These are phyloP conservation scores for Alethe castanea DNA, from an alignment of 2,113 vertebrate genomes.

Conservation along the genomic window DNA sequence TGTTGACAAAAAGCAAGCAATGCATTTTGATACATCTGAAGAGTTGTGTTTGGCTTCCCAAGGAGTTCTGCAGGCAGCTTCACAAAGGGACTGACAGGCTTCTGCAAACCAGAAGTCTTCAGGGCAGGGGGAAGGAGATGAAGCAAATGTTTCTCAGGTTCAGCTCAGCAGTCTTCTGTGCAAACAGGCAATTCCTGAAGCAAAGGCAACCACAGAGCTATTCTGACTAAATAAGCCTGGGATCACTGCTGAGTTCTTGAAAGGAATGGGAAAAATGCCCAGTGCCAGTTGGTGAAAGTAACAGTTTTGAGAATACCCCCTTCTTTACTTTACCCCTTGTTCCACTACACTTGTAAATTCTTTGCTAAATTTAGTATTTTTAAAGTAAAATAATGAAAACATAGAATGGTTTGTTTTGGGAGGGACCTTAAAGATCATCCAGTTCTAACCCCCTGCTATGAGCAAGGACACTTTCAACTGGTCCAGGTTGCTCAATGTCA, in stretches of 20 bases:
- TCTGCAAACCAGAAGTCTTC: neutral
- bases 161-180: neutral
- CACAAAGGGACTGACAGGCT: rapidly evolving
- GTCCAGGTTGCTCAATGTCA: rapidly evolving
- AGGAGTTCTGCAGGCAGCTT: neutral
- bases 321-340: neutral
- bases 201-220: neutral
- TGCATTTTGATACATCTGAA: neutral
- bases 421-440: neutral
- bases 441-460: neutral
- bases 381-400: neutral
- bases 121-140: neutral
- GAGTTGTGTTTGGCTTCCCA: neutral
- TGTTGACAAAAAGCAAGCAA: neutral
- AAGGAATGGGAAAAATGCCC: neutral
- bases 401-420: neutral
- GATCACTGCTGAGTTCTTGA: neutral
- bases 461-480: neutral
- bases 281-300: neutral
- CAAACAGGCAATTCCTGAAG: neutral
- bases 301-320: neutral
- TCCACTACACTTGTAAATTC: neutral
- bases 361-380: neutral
- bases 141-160: neutral
- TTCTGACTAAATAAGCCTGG: neutral